Percentiles rank a stretch among this genome's conserved stretches.
These are phyloP conservation scores for Drosophila littoralis DNA, from an alignment of 1,140 invertebrate species.

Conservation along the genomic window DNA sequence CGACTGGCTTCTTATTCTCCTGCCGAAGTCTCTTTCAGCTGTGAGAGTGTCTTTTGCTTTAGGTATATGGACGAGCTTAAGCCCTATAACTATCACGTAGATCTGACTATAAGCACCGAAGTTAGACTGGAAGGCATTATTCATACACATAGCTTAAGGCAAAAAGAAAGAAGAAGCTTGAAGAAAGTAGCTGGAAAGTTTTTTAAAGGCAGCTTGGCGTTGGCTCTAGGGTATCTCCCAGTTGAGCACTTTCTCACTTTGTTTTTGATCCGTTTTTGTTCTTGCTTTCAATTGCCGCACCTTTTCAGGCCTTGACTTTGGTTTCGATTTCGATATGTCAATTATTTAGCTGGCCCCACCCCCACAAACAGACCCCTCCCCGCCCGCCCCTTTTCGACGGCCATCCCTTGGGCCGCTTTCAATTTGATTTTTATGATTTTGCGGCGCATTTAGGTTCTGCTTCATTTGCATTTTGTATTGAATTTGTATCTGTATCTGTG, in stretches of 20 bases:
- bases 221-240: neutral
- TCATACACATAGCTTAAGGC: too few relatives aligned
- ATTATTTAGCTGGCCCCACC: conserved; percentile 37
- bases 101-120: too few relatives aligned
- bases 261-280: conserved; percentile 19
- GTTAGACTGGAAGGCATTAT: too few relatives aligned
- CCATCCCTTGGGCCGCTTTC: conserved; percentile 33
- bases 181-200: too few relatives aligned
- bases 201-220: too few relatives aligned
- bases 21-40: too few relatives aligned
- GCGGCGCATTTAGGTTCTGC: conserved; percentile 50
- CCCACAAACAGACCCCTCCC: neutral
- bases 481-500: conserved; percentile 52
- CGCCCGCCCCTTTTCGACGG: neutral
- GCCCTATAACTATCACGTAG: too few relatives aligned
- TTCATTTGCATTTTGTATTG: conserved; percentile 81
- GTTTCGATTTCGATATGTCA: conserved; percentile 57
- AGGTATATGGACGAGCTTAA: too few relatives aligned
- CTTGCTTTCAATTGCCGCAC: conserved; percentile 15
- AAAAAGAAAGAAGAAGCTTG: too few relatives aligned
- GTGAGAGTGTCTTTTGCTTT: too few relatives aligned
- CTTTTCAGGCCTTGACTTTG: conserved; percentile 32
- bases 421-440: conserved; percentile 81
- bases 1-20: too few relatives aligned
- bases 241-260: conserved; percentile 1